These are phyloP conservation scores for Cosmorhoe ocellata DNA, from an alignment of 2,888 invertebrate species.

Conservation along the genomic window DNA sequence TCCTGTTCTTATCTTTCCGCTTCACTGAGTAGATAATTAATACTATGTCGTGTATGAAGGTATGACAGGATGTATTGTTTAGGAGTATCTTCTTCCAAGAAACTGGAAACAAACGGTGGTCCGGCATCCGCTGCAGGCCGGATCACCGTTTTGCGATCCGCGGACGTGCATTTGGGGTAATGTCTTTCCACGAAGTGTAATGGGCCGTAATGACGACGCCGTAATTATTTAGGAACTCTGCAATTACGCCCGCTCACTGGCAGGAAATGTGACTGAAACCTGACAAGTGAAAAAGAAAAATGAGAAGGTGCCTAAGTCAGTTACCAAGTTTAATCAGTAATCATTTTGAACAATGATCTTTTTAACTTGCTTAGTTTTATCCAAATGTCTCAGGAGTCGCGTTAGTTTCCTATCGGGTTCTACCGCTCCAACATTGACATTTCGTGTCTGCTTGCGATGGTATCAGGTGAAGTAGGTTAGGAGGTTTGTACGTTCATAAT, in stretches of 20 bases:
- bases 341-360: not conserved
- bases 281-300: slow-evolving; percentile 11
- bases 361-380: not conserved
- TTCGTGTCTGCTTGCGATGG: slow-evolving; percentile 38
- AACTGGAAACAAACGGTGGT: slow-evolving; percentile 9
- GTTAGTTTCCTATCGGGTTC: no score
- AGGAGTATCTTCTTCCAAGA: not conserved
- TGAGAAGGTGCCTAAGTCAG: no score
- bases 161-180: slow-evolving; percentile 52
- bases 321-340: no score
- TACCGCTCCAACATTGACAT: slow-evolving; percentile 43
- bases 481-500: no score
- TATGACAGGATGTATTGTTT: no score
- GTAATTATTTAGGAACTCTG: slow-evolving; percentile 27
- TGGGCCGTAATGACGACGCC: slow-evolving; percentile 40
- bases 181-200: slow-evolving; percentile 40
- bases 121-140: slow-evolving; percentile 13
- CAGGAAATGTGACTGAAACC: slow-evolving; percentile 15
- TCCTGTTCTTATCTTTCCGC: no score
- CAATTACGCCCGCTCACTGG: slow-evolving; percentile 17
- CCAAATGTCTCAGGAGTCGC: no score
- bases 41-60: no score
- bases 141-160: slow-evolving; percentile 19
- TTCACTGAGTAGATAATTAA: no score
- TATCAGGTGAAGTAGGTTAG: slow-evolving; percentile 33